Conservation (phyloP, 2,888 invertebrate genomes). For the Cantharis rufa region DNA sequence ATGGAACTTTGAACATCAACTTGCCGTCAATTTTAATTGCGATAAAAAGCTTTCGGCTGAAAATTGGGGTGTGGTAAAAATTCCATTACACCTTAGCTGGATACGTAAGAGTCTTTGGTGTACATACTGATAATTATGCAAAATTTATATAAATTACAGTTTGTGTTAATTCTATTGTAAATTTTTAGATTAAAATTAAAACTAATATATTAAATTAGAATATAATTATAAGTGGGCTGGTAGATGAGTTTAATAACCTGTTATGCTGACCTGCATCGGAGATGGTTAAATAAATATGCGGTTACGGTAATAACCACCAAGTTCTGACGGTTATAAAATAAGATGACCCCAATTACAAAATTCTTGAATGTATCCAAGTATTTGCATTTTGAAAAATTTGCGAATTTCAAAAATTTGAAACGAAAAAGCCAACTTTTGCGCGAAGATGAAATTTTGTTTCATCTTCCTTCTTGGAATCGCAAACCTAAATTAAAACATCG, state of each 20-base stretch:
- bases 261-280: slow-evolving; percentile 29
- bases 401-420: not conserved
- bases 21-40: slow-evolving; percentile 14
- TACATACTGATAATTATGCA: not conserved
- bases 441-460: not conserved
- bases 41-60: slow-evolving; percentile 14
- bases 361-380: not conserved
- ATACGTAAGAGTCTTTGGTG: not conserved
- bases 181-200: not conserved
- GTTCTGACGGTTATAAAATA: slow-evolving; percentile 4
- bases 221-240: slow-evolving; percentile 12
- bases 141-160: not conserved
- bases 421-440: not conserved
- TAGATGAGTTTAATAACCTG: slow-evolving; percentile 27
- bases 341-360: slow-evolving; percentile 2
- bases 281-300: slow-evolving; percentile 13
- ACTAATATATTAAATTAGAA: slow-evolving; percentile 1
- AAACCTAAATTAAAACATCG: not conserved
- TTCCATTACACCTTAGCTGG: slow-evolving; percentile 6
- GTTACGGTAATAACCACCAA: slow-evolving; percentile 7
- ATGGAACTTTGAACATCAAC: slow-evolving; percentile 24
- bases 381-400: not conserved
- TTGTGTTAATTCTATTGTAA: not conserved
- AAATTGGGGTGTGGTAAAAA: slow-evolving; percentile 30
- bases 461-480: not conserved